Evolutionary conservation across 2,888 invertebrate genomes (phyloP).

Genomic region (Dione vanillae): DNA sequence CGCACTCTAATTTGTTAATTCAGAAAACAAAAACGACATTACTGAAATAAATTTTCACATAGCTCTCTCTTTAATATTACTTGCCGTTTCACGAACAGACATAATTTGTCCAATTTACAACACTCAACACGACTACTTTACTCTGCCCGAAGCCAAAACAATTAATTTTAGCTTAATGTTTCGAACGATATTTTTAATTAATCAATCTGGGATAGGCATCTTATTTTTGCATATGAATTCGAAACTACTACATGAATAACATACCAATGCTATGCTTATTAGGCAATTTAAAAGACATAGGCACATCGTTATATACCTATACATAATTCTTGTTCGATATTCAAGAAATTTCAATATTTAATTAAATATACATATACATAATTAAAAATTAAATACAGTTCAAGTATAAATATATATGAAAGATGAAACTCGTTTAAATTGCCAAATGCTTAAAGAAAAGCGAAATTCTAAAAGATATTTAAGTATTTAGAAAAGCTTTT

Average conservation of each 20-base stretch:
- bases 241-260: too few relatives aligned
- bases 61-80: slow-evolving; percentile 9
- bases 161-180: too few relatives aligned
- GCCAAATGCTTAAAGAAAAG: background rate
- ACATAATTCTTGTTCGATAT: background rate
- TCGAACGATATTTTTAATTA: too few relatives aligned
- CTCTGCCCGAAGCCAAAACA: slow-evolving; percentile 7
- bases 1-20: background rate
- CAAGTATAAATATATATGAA: background rate
- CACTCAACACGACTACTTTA: slow-evolving; percentile 23
- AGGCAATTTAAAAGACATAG: background rate
- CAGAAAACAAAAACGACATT: background rate
- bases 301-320: too few relatives aligned
- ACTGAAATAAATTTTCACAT: background rate
- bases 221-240: too few relatives aligned
- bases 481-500: background rate
- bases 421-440: background rate
- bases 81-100: slow-evolving; percentile 5
- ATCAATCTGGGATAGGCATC: too few relatives aligned
- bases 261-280: too few relatives aligned
- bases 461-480: slow-evolving; percentile 13
- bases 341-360: background rate
- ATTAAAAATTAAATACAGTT: background rate
- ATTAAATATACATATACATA: too few relatives aligned
- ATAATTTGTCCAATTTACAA: slow-evolving; percentile 18